Conservation (phyloP, 2,888 invertebrate genomes). For the Heteromyza rotundicornis region DNA sequence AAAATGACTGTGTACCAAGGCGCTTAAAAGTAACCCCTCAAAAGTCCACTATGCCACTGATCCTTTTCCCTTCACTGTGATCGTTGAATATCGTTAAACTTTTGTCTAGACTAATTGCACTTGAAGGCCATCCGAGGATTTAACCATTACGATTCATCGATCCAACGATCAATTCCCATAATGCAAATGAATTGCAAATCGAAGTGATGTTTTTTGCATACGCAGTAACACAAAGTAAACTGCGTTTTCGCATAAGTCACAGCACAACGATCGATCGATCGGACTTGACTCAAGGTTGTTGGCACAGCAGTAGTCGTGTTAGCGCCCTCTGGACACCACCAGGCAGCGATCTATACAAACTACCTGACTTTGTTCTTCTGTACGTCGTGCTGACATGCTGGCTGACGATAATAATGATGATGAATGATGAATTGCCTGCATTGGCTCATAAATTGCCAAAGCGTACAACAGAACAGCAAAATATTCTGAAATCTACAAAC, state of each 20-base stretch:
- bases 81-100: too few species aligned
- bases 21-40: too few species aligned
- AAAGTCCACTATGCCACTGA: too few species aligned
- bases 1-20: too few species aligned
- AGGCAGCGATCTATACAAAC: background rate
- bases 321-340: too few species aligned
- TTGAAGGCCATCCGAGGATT: background rate
- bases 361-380: background rate
- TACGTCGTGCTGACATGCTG: too few species aligned
- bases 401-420: too few species aligned
- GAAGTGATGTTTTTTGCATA: too few species aligned
- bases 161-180: background rate
- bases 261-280: background rate
- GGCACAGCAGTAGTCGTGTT: background rate
- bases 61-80: too few species aligned
- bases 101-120: conserved; percentile 1
- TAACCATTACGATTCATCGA: background rate
- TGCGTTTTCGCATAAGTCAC: background rate
- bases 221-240: background rate
- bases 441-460: background rate
- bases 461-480: background rate
- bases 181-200: background rate
- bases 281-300: background rate
- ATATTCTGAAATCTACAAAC: too few species aligned
- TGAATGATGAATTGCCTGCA: background rate